A percentile compares a stretch with the other conserved stretches of the same genome.
phyloP scores from a whole-genome alignment of 2,888 invertebrate species.

The Carcina quercana region DNA sequence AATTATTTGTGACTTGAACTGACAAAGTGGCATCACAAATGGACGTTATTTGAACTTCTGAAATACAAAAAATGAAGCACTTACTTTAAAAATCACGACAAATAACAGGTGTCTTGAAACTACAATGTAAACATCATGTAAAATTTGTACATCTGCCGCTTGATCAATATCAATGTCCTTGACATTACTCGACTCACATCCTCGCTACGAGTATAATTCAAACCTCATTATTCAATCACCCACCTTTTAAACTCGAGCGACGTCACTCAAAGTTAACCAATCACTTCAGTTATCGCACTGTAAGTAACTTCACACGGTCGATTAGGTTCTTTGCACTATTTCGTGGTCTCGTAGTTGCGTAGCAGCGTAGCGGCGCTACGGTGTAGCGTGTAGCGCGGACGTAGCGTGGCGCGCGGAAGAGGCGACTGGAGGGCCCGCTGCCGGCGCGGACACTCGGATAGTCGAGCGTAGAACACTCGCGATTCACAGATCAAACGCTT shows the following conservation, averaged over 20 bases:
- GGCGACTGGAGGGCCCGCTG: constrained; percentile 48
- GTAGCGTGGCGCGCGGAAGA: constrained; percentile 55
- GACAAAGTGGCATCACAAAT: no score
- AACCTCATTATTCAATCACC: constrained; percentile 46
- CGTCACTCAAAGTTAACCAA: constrained; percentile 4
- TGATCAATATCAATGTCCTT: constrained; percentile 67
- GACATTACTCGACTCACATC: constrained; percentile 49
- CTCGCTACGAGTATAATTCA: constrained; percentile 28
- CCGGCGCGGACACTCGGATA: constrained; percentile 36
- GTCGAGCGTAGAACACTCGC: constrained; percentile 35
- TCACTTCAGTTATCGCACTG: constrained; percentile 2
- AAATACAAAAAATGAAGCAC: no score
- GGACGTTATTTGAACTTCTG: no score
- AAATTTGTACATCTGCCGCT: constrained; percentile 26
- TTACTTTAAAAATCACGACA: no score
- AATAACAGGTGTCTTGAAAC: constrained; percentile 1
- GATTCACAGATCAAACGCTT: constrained; percentile 28
- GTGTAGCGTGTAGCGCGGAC: constrained; percentile 52
- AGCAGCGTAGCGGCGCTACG: constrained; percentile 44
- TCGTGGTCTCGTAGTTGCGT: constrained; percentile 25
- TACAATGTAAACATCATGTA: constrained; percentile 12
- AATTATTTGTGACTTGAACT: no score
- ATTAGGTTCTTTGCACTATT: constrained; percentile 29
- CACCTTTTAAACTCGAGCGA: constrained; percentile 37
- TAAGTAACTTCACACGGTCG: constrained; percentile 1